Base-by-base conservation (phyloP, 2,797 vertebrate species). In the Acipenser ruthenus region DNA sequence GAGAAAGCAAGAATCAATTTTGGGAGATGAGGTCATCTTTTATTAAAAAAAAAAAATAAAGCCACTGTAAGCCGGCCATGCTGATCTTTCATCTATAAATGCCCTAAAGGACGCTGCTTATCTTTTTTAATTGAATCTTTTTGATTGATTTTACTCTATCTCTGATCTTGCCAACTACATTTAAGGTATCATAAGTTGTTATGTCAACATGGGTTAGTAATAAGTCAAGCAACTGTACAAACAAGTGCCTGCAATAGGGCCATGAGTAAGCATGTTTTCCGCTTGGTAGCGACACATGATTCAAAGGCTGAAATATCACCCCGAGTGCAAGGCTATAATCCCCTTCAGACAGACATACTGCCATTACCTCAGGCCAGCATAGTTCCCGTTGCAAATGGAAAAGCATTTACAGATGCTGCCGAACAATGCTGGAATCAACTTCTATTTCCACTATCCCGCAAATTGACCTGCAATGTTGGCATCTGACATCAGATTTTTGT, bases 1-100 rank as follows among this genome's bases (percentile, higher is more conserved):
- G 84, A 87, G 83, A 80, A 87, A 86, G 83, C 86, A 85, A 87
- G 83, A 82, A 79, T 87, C 87, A 87, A 88, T 90, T 90, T 91
- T 90, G 89, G 89, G 89, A 84, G 84, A 90, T 90, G 89, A 90
- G 89, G 87, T 91, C 88, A 91, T 91, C 86, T 88, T 90, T 87
- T 91, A 89, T 91, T 87, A 86, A 89, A 87, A 86, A 86, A 86
- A 88, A 90, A 87, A 90, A n/a, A n/a, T n/a, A n/a, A n/a, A n/a
- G 71, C 71, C 0, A 0, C 9, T 68, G 65, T 70, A 73, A 71
- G 66, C 62, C 5, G 0, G 37, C 49, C 75, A 73, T 60, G 56
- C 62, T 4, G 15, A 87, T 87, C 83, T 84, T 83, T 87, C 89
- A 90, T 90, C 86, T 89, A 79, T 80, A 82, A 84, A 55, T 85